phyloP scores from a whole-genome alignment of 2,113 vertebrate genomes.

The Ibidorhyncha struthersii region DNA sequence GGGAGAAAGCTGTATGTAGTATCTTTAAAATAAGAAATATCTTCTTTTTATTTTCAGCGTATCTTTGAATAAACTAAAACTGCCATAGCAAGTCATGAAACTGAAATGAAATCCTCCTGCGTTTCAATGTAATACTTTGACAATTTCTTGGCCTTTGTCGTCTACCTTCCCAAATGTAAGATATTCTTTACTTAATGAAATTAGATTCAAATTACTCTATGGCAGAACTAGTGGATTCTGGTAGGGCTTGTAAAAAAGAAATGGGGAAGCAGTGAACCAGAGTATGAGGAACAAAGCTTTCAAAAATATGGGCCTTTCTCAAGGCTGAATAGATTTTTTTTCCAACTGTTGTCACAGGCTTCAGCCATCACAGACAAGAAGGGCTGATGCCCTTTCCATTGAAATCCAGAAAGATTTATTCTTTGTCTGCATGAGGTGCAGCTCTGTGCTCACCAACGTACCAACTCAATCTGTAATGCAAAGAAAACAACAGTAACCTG shows the following conservation, averaged over 20 bases:
- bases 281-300: background rate
- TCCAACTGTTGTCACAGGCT: background rate
- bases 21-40: conserved; percentile 27
- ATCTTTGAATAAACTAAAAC: conserved; percentile 1
- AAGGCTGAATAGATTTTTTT: background rate
- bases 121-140: conserved; percentile 38
- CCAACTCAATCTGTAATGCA: background rate
- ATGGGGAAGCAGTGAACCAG: background rate
- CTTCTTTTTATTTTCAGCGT: conserved; percentile 24
- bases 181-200: conserved; percentile 38
- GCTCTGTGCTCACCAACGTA: background rate
- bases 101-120: background rate
- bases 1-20: background rate
- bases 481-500: background rate
- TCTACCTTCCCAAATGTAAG: background rate
- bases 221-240: background rate
- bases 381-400: background rate
- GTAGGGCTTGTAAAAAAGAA: background rate
- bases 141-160: conserved; percentile 1
- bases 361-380: background rate
- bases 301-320: background rate
- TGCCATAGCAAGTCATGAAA: conserved; percentile 5
- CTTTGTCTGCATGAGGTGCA: background rate
- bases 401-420: background rate
- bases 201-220: background rate